These are phyloP conservation scores for Bombus difficillimus DNA, from an alignment of 1,140 invertebrate species.

Conservation along the genomic window DNA sequence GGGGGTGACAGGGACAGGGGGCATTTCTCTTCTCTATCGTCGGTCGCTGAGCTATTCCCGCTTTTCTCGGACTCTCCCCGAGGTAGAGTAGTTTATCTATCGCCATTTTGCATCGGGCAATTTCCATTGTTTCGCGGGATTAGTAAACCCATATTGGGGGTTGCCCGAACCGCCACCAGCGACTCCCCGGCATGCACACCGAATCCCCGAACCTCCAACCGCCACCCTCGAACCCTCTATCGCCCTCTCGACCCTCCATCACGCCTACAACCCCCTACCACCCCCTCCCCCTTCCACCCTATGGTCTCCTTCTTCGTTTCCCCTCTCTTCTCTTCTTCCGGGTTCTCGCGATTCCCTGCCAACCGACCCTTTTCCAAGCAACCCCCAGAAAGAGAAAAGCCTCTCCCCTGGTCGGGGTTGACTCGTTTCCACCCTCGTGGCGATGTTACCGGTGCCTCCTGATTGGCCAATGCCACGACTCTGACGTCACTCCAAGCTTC, in stretches of 20 bases:
- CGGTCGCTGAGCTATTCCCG: neutral
- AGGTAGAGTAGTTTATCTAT: conserved; percentile 61
- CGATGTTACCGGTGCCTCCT: conserved; percentile 76
- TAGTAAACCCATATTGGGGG: conserved; percentile 77
- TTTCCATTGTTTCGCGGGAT: conserved; percentile 80
- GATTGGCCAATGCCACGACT: conserved; percentile 77
- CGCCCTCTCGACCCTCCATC: neutral
- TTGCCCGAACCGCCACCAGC: conserved; percentile 74
- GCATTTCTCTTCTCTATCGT: neutral
- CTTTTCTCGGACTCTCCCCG: conserved; percentile 23
- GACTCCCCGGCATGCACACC: conserved; percentile 69
- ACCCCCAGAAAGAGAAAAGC: conserved; percentile 76
- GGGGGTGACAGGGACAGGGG: no score
- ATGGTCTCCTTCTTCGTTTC: conserved; percentile 14
- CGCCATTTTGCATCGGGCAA: conserved; percentile 74
- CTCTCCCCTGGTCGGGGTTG: conserved; percentile 71
- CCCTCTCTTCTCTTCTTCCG: conserved; percentile 50
- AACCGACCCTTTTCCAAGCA: conserved; percentile 64
- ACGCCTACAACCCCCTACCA: neutral
- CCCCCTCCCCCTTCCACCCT: neutral
- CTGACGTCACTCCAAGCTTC: conserved; percentile 78
- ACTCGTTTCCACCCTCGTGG: conserved; percentile 66
- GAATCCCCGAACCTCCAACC: conserved; percentile 24
- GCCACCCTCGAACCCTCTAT: neutral
- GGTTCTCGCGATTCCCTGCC: conserved; percentile 51